Base-by-base conservation (phyloP, 2,888 invertebrate species). In the Melieria omissa region DNA sequence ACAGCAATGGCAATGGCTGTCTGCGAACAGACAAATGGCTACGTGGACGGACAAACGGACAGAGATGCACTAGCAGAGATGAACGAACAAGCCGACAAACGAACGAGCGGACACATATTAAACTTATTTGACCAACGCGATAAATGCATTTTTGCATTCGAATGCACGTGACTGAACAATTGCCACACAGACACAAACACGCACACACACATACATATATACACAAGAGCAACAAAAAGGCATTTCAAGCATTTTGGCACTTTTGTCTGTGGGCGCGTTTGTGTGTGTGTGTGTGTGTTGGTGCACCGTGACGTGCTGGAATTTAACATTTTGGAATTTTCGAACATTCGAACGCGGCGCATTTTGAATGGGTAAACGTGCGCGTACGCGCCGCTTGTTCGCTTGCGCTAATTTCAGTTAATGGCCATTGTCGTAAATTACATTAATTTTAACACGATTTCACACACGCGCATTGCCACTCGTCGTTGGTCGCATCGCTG, bases 381-480 rank as follows among this genome's bases (percentile, higher is more conserved):
- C 16, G n/a, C 42, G n/a, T 52, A 67, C 49, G 44, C 58, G 58
- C 44, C 41, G 64, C 14, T 2, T 9, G 5, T 10, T 52, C 42
- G 67, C 47, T 10, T 10, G 45, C 81, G 80, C 82, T 83, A 82
- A 84, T 84, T 84, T 83, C 81, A 83, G 82, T 84, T 84, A 83
- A 84, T 84, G 84, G 81, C 81, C 81, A 82, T 83, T 84, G 82
- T 82, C 79, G 82, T 83, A 80, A 82, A 80, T 82, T 82, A 81
- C 81, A 82, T 82, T 82, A 82, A 82, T 82, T 82, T 82, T 82
- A 81, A 82, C 81, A 81, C 82, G 80, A 81, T 80, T 79, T 77
- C 75, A 76, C 72, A 77, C 77, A 81, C 77, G 60, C 47, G 29
- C 12, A 49, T 29, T 44, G 55, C 7, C 55, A 55, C 45, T 65